Evolutionary conservation across 2,888 invertebrate species (phyloP), one percentile per base, ranked within the genome.

Genomic region (Stenodera caucasica): DNA sequence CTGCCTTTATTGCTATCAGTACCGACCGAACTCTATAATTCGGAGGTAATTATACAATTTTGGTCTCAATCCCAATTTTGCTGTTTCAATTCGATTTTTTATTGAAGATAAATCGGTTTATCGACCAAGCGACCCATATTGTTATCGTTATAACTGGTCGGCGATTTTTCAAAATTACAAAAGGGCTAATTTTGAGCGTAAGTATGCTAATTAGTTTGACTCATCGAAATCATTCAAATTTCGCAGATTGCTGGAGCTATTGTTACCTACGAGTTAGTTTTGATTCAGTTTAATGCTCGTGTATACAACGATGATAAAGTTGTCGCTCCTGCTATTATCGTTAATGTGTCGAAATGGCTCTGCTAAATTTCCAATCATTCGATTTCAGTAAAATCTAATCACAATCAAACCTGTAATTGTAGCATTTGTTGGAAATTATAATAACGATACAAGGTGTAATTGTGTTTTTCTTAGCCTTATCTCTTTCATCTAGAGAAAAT

Each of bases 131-230:
- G 8, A 21, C 2, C 6, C 29, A 40, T 14, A 45, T 35, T 14
- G 29, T 8, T 23, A 33, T 56, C 4, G 53, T 33, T 12, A 9
- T 62, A 51, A 29, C 62, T 32, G 62, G 55, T 0, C 52, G 57
- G 11, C 49, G 37, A 18, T 62, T 62, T 18, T 62, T 62, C 29
- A 33, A 15, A 14, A 54, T 63, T n/a, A 63, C 60, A 0, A 60
- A 53, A 49, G 63, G 57, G 15, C 14, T 63, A n/a, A 53, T 60
- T 37, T 26, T 63, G 5, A 60, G 54, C n/a, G 63, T 58, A 15
- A 32, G 29, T 57, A 50, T 7, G 18, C 8, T 30, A 12, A 15
- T 53, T 30, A 2, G 26, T 15, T 54, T 32, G 23, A 9, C 29
- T 29, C 8, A 37, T 35, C 11, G 23, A 14, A 11, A 52, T 4